Evolutionary conservation across 2,888 invertebrate species (phyloP), one percentile per base, ranked within the genome.

Genomic region (Cacoxenus indagator): DNA sequence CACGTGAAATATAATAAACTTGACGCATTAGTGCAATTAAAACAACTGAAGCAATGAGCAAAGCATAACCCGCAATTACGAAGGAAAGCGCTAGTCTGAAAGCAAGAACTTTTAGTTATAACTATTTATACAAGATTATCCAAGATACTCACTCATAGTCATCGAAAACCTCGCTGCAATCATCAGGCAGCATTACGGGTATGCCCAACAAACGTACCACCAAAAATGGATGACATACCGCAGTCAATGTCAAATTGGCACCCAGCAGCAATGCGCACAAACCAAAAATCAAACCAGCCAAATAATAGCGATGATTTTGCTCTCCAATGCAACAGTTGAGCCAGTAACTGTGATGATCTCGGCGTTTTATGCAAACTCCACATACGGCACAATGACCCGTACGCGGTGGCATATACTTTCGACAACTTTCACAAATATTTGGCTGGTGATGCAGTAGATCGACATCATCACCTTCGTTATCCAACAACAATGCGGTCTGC

Each of bases 291-390:
- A 95, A 89, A 22, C 94, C 92, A 64, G 90, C 86, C 62, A 96
- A 84, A 84, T 94, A 97, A 87, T 92, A 93, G 64, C 91, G 90
- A 76, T 94, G 92, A 86, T 97, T 97, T 70, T 91, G 91, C 75
- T 92, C 91, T 11, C 96, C 93, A 73, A 97, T 91, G 87, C 97
- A 97, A 84, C 94, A 95, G 82, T 95, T 93, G 88, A 95, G 90
- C 94, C 95, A 95, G 84, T 92, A 92, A 83, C 95, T 93, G 88
- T 95, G 94, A 87, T 93, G 94, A 84, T 93, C 94, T 78, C 93
- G 91, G 75, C 93, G 92, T 72, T 92, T 90, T 24, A 96, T 91
- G 87, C 95, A 96, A 61, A 92, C 92, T 84, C 95, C 93, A 86
- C 97, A 98, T 67, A 94, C 90, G 74, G 91, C 90, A 85, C 97